Conservation (phyloP, 2,888 invertebrate species). For the Conomelus anceps region DNA sequence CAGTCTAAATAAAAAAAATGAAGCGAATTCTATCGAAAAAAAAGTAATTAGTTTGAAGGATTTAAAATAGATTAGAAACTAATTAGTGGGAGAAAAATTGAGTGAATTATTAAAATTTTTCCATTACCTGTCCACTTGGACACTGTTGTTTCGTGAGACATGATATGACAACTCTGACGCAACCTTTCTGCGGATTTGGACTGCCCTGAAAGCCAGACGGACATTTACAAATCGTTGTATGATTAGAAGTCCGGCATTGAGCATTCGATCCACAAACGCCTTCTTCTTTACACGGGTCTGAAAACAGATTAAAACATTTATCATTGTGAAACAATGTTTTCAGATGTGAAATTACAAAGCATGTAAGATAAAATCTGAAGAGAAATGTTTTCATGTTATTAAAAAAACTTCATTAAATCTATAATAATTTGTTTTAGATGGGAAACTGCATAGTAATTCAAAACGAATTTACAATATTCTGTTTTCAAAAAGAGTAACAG, state of each 20-base stretch:
- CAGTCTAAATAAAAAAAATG: no score
- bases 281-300: conserved; percentile 68
- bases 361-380: neutral
- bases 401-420: neutral
- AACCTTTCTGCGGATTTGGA: conserved; percentile 81
- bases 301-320: neutral
- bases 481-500: no score
- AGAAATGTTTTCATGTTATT: neutral
- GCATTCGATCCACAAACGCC: conserved; percentile 80
- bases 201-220: conserved; percentile 80
- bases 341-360: no score
- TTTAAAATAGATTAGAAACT: no score
- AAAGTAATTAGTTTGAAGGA: no score
- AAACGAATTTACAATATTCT: no score
- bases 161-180: conserved; percentile 68
- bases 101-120: neutral
- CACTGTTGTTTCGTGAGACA: conserved; percentile 66
- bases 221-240: conserved; percentile 70
- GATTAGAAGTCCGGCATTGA: conserved; percentile 66
- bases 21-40: no score
- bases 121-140: conserved; percentile 56
- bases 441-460: no score
- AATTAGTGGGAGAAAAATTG: no score
- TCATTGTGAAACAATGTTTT: neutral
- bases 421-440: no score